Evolutionary conservation across 2,888 invertebrate species (phyloP).

Genomic region (Nebria salina): DNA sequence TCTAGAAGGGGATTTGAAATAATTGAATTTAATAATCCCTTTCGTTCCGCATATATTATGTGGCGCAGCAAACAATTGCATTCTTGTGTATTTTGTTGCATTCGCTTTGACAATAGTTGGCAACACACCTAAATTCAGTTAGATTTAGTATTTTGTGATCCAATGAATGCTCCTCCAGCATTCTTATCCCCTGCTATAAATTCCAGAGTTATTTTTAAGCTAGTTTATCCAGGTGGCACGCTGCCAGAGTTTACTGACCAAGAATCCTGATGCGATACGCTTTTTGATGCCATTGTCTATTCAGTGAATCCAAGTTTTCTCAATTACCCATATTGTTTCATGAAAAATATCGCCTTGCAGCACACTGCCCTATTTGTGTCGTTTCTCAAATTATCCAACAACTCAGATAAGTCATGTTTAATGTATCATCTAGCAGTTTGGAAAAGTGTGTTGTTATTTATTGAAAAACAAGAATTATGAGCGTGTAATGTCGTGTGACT

Average conservation of each 20-base stretch:
- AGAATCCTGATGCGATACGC: not conserved
- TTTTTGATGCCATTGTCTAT: not conserved
- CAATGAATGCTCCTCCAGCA: not conserved
- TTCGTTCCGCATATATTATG: not conserved
- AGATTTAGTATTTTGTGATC: conserved; percentile 4
- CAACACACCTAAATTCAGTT: not conserved
- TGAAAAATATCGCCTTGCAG: not conserved
- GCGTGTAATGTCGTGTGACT: not conserved
- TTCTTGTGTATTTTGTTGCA: not conserved
- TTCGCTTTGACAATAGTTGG: not conserved
- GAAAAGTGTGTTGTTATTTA: not conserved
- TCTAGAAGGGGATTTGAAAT: not conserved
- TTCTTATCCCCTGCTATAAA: conserved; percentile 10
- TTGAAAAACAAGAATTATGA: not conserved
- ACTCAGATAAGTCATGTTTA: not conserved
- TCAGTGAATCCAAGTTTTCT: not conserved
- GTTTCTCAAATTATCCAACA: not conserved
- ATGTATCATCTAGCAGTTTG: not conserved
- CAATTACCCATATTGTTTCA: not conserved
- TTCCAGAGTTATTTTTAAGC: conserved; percentile 7
- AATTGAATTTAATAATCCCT: not conserved
- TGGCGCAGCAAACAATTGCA: not conserved
- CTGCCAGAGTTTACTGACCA: conserved; percentile 34
- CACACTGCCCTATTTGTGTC: not conserved
- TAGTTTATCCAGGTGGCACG: conserved; percentile 23